Evolutionary conservation across 2,113 vertebrate genomes (phyloP), one percentile per base, ranked within the genome.

Genomic region (Morone chrysops): DNA sequence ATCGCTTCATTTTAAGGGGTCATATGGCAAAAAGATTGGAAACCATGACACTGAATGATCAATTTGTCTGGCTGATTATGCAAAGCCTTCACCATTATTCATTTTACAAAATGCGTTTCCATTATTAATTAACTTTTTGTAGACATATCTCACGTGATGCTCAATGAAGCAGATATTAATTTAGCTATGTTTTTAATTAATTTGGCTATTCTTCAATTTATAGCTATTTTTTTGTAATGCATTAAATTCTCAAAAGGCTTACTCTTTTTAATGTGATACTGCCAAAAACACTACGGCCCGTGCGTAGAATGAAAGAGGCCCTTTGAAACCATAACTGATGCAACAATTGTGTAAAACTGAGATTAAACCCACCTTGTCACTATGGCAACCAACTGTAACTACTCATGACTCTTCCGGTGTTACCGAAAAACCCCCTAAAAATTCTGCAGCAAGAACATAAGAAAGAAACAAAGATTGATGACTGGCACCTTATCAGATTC

Each of bases 61-160:
- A 40, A 60, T 69, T 22, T 59, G 41, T 50, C 38, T 50, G 53
- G 41, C 18, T 59, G 18, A 68, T 57, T 57, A 59, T 22, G 25
- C 17, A 11, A 40, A 59, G 25, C 25, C 18, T 56, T 22, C 0
- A 2, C 25, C 22, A 47, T 77, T 67, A 47, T 59, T 68, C 43
- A 50, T 41, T 17, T 22, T 17, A 40, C 54, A 60, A 68, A 76
- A 66, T 8, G 3, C 13, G 8, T 40, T 59, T 48, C 43, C 4
- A 48, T 48, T 36, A 20, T 69, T 78, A 60, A 60, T 78, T 78
- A 22, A n/a, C 12, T 22, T 78, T 78, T 48, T 40, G 12, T 60
- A 40, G 43, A 40, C 6, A 8, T n/a, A 54, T 54, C 68, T 54
- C 18, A 40, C 25, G 2, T 54, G 36, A 59, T 22, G 12, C 43